These are phyloP conservation scores for Saccostrea cuccullata DNA, from an alignment of 1,140 invertebrate species.

Conservation along the genomic window DNA sequence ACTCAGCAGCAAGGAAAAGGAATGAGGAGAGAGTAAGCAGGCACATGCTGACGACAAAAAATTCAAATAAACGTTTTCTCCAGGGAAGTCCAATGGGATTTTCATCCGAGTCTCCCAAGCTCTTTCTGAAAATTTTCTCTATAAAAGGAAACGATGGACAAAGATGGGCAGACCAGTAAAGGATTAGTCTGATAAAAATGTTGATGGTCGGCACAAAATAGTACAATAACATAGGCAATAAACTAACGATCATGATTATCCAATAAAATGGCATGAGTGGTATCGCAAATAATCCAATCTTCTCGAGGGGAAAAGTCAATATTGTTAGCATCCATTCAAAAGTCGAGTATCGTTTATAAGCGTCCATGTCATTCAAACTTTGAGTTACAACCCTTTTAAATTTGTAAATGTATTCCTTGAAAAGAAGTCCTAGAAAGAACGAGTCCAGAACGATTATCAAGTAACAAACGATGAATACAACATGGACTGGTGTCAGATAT, in stretches of 20 bases:
- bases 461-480: conserved; percentile 16
- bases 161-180: conserved; percentile 60
- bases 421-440: conserved; percentile 51
- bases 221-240: background rate
- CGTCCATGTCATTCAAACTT: conserved; percentile 7
- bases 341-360: background rate
- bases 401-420: background rate
- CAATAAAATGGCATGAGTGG: background rate
- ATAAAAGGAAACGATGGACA: conserved; percentile 60
- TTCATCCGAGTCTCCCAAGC: conserved; percentile 50
- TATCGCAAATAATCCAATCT: background rate
- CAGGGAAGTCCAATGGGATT: conserved; percentile 4
- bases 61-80: conserved; percentile 56
- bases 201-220: conserved; percentile 47
- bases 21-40: conserved; percentile 67
- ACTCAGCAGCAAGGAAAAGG: conserved; percentile 67
- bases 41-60: conserved; percentile 62
- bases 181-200: conserved; percentile 20
- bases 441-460: background rate
- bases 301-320: background rate
- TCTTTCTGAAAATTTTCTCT: conserved; percentile 24
- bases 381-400: background rate
- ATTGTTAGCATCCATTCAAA: background rate
- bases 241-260: background rate
- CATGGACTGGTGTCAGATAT: background rate